Conservation (phyloP, 2,113 vertebrate genomes). For the Podarcis muralis region DNA sequence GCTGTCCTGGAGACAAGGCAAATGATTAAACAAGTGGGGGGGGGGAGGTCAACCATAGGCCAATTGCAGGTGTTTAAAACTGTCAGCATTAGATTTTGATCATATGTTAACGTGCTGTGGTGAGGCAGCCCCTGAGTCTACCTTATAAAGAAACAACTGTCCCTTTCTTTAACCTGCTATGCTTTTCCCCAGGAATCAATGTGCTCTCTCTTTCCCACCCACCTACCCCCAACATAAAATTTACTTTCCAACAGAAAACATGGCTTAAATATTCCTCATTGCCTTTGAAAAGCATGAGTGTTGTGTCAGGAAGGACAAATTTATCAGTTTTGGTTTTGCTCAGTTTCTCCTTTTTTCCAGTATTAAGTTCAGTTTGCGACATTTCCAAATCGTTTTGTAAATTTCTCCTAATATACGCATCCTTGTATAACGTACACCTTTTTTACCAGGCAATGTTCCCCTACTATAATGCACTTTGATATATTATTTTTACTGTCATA, state of each 20-base stretch:
- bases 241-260: not conserved
- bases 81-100: slow-evolving; percentile 36
- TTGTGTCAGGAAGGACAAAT: too few species aligned
- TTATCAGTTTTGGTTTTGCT: too few species aligned
- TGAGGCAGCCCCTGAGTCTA: slow-evolving; percentile 20
- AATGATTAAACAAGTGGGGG: slow-evolving; percentile 51
- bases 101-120: slow-evolving; percentile 3
- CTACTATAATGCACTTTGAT: too few species aligned
- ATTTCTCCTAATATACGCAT: too few species aligned
- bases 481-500: too few species aligned
- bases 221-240: not conserved
- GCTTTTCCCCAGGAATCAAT: not conserved
- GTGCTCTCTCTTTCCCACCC: not conserved
- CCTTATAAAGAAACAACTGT: slow-evolving; percentile 30
- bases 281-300: not conserved
- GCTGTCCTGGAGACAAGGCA: slow-evolving; percentile 48
- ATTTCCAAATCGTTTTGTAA: too few species aligned
- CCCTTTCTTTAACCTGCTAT: slow-evolving; percentile 3
- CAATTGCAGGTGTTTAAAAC: slow-evolving; percentile 57
- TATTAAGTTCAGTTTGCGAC: too few species aligned
- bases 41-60: slow-evolving; percentile 52
- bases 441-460: too few species aligned
- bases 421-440: too few species aligned
- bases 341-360: too few species aligned
- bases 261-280: not conserved